A percentile compares a stretch with the other conserved stretches of the same genome.
Evolutionary conservation across 2,888 invertebrate species (phyloP).

Genomic region (Pterostichus madidus): DNA sequence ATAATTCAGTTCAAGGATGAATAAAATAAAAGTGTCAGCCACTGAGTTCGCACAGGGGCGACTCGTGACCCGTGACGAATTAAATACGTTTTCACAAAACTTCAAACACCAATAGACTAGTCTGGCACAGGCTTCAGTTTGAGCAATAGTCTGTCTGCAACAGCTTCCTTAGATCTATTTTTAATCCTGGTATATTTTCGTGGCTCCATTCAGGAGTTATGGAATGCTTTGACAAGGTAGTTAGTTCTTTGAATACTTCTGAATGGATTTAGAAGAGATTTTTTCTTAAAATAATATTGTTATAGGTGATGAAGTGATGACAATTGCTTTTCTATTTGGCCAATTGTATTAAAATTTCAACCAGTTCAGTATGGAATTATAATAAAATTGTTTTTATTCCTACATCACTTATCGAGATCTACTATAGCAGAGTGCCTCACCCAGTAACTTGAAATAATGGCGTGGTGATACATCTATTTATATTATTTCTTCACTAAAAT

Average conservation of each 20-base stretch:
- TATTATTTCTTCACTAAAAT: too few species aligned
- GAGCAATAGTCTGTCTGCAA: constrained; percentile 5
- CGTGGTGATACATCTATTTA: too few species aligned
- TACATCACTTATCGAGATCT: too few species aligned
- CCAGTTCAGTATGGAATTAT: too few species aligned
- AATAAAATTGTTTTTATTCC: too few species aligned
- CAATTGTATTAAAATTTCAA: too few species aligned
- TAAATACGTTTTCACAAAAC: not conserved
- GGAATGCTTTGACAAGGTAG: constrained; percentile 29
- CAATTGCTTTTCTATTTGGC: too few species aligned
- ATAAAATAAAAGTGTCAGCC: constrained; percentile 24
- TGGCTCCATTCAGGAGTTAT: constrained; percentile 26
- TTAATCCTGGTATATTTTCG: constrained; percentile 17
- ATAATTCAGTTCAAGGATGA: constrained; percentile 49
- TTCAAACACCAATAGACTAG: too few species aligned
- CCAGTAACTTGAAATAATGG: too few species aligned
- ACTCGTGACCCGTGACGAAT: constrained; percentile 28
- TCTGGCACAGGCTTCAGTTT: not conserved
- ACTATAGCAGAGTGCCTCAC: too few species aligned
- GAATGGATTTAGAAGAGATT: constrained; percentile 13
- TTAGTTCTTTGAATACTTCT: not conserved
- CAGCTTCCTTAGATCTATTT: constrained; percentile 19
- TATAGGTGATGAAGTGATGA: too few species aligned
- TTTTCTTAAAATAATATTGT: not conserved
- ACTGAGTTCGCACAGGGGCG: not conserved